A percentile compares a stretch with the other conserved stretches of the same genome.
These are phyloP conservation scores for Fundulus diaphanus DNA, from an alignment of 2,797 vertebrate species.

Conservation along the genomic window DNA sequence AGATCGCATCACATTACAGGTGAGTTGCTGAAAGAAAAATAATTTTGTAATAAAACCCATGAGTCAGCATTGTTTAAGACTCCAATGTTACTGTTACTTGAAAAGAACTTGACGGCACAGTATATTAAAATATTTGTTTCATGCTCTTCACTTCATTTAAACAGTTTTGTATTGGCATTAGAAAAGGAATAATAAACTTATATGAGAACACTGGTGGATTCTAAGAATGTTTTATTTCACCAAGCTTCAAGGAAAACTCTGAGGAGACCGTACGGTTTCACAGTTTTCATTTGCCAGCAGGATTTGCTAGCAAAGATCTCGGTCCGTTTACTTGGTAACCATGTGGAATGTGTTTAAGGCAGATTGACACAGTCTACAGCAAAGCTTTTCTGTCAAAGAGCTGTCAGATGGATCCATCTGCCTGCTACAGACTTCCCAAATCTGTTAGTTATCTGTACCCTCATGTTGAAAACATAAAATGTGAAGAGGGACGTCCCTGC, in stretches of 20 bases:
- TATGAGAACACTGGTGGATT: conserved; percentile 18
- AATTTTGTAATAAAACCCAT: not conserved
- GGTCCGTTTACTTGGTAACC: conserved; percentile 42
- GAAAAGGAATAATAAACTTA: conserved; percentile 8
- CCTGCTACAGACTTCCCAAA: conserved; percentile 26
- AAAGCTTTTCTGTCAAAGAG: conserved; percentile 31
- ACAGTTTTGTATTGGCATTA: not conserved
- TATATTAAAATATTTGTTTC: not conserved
- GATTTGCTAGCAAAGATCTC: conserved; percentile 34
- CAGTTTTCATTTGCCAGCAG: conserved; percentile 41
- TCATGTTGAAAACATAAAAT: conserved; percentile 32
- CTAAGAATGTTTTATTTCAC: conserved; percentile 38
- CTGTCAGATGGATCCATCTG: conserved; percentile 39
- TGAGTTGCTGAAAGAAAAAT: not conserved
- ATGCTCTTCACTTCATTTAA: not conserved
- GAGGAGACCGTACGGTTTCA: conserved; percentile 39
- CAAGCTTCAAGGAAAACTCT: conserved; percentile 45
- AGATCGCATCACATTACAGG: not conserved
- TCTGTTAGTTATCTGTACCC: conserved; percentile 38
- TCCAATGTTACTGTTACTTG: not conserved
- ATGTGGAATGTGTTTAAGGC: conserved; percentile 51
- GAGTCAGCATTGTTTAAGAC: not conserved
- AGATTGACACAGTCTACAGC: conserved; percentile 43
- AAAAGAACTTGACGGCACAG: not conserved
- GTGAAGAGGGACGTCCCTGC: conserved; percentile 14